Conservation (phyloP, 2,888 invertebrate genomes). For the Andrena fulva region DNA sequence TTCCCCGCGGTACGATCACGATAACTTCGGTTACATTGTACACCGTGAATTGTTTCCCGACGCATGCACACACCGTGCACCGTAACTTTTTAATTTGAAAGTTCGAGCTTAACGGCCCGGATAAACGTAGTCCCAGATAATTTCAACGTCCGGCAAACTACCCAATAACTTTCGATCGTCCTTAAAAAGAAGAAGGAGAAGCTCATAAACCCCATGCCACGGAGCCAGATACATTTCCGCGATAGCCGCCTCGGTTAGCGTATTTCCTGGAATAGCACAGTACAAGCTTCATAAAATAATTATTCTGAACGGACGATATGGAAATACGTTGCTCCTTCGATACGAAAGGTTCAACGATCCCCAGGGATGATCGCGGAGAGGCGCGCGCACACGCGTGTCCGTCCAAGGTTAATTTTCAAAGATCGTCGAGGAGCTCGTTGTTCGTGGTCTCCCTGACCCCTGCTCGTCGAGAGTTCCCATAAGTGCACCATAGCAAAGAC, state of each 20-base stretch:
- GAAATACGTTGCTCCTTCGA: slow-evolving; percentile 16
- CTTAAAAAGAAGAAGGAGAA: background rate
- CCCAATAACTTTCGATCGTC: slow-evolving; percentile 19
- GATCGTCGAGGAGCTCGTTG: slow-evolving; percentile 15
- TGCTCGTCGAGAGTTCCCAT: slow-evolving; percentile 45
- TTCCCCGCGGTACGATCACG: slow-evolving; percentile 46
- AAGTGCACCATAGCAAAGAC: slow-evolving; percentile 51
- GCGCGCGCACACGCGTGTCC: background rate
- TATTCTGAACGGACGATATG: slow-evolving; percentile 17
- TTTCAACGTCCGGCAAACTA: slow-evolving; percentile 13
- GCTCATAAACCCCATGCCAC: background rate
- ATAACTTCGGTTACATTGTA: slow-evolving; percentile 51
- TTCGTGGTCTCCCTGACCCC: slow-evolving; percentile 5
- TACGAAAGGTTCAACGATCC: slow-evolving; percentile 13
- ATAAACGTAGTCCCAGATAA: slow-evolving; percentile 9
- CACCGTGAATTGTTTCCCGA: slow-evolving; percentile 43
- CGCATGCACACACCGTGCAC: slow-evolving; percentile 14
- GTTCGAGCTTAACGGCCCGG: slow-evolving; percentile 9
- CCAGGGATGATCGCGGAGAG: background rate
- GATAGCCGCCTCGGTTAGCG: slow-evolving; percentile 22
- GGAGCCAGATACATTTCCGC: slow-evolving; percentile 18
- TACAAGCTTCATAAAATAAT: slow-evolving; percentile 27
- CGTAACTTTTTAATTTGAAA: slow-evolving; percentile 46
- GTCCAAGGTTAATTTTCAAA: slow-evolving; percentile 58
- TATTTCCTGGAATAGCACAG: slow-evolving; percentile 27